Base-by-base conservation (phyloP, 1,140 invertebrate genomes). In the Megalopta genalis region DNA sequence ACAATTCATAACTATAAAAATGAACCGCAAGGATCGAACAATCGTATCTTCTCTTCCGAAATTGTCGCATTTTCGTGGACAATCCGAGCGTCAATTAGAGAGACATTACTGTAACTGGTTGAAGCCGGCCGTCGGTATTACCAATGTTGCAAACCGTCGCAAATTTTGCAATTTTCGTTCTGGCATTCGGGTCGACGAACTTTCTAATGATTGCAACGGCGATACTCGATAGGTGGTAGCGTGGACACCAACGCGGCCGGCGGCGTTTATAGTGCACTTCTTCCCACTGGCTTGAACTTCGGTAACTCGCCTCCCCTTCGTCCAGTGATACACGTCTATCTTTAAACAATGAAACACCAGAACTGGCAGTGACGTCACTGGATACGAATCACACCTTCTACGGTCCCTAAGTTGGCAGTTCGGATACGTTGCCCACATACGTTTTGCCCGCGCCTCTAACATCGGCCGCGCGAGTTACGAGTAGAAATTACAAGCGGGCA, bases 231-330 rank as follows among this genome's bases (percentile, higher is more conserved):
- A 64, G 75, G 67, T 32, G 73, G 72, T 80, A 68, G 54, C 66
- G 70, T 54, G 73, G 63, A 25, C 78, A 78, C 54, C 54, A 57
- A 57, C 54, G 54, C 54, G 5, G 6, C 21, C 9, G 18, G 7
- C 88, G 82, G 78, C 87, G 84, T 88, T 86, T 82, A 82, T 87
- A 88, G 84, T 86, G 80, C 71, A 87, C 87, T 86, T 82, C 88
- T 87, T 86, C 86, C 73, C 83, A 88, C 85, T 68, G 63, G 78
- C 81, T 84, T 71, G 42, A 84, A 88, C 81, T 74, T 84, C 75
- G 79, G 83, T 66, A 83, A 83, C 74, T 87, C 63, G 79, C 77
- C 68, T 84, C 78, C 64, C 74, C 70, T 57, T 80, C 80, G 69
- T 85, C 80, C 84, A 87, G 85, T 73, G 72, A 86, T 84, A 77